These are phyloP conservation scores for Tillus elongatus DNA, from an alignment of 2,888 invertebrate genomes.

Conservation along the genomic window DNA sequence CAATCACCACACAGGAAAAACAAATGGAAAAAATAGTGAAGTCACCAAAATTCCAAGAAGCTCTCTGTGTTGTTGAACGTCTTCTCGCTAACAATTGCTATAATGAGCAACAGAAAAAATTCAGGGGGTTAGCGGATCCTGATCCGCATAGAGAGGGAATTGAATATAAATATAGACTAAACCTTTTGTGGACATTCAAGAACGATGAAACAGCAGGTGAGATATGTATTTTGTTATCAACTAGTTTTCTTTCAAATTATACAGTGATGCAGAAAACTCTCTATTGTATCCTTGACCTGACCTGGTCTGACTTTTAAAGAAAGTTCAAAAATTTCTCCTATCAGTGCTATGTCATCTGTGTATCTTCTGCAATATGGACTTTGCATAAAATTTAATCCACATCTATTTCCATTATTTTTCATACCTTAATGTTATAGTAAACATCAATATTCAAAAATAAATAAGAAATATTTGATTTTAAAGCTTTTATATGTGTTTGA, in stretches of 20 bases:
- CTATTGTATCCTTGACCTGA: no score
- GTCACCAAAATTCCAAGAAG: conserved; percentile 48
- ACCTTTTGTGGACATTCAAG: conserved; percentile 58
- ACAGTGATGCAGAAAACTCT: no score
- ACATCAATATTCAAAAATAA: no score
- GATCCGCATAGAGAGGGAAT: conserved; percentile 56
- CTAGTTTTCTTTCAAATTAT: not conserved
- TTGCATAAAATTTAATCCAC: no score
- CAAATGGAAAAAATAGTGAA: conserved; percentile 35
- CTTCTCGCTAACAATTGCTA: conserved; percentile 61
- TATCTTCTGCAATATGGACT: no score
- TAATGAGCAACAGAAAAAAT: conserved; percentile 58
- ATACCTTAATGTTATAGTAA: no score
- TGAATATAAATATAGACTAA: conserved; percentile 56
- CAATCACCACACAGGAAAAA: conserved; percentile 36
- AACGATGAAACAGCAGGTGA: conserved; percentile 43
- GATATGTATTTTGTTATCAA: not conserved
- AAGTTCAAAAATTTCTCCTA: no score
- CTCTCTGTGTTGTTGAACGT: conserved; percentile 59
- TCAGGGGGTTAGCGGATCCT: conserved; percentile 53
- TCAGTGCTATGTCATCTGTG: no score
- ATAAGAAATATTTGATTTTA: no score
- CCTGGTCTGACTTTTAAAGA: no score
- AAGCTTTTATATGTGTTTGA: no score
- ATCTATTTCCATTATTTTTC: no score